Base-by-base conservation (phyloP, 2,888 invertebrate genomes). In the Epirrhoe tristata region DNA sequence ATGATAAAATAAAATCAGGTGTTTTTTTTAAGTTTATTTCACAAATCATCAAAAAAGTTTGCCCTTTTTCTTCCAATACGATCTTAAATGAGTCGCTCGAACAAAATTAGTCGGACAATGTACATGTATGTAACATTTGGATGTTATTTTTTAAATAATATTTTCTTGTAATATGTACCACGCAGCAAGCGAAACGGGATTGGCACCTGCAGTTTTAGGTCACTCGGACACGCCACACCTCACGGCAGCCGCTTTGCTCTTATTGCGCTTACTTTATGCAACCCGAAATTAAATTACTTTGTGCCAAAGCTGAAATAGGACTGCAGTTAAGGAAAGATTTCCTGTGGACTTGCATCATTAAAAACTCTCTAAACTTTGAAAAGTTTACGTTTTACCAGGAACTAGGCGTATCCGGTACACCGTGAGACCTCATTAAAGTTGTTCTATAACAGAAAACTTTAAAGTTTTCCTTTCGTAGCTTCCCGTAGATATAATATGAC, bases 141-240 rank as follows among this genome's bases (percentile, higher is more conserved):
- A 34, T 34, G 7, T 7, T 5, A 32, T 34, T 7, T 34, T 34
- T 34, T 34, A 34, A 34, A 34, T 34, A 34, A 36, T 8, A 8
- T 51, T 48, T 54, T 58, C 57, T 61, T 43, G 34, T 63, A n/a
- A 31, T 54, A 63, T 55, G 54, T 43, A 58, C 39, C 48, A 62
- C 54, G 51, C 65, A 70, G 64, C 71, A 66, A 76, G 71, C 75
- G 80, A 74, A 81, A 81, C 80, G 78, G 74, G 77, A 77, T 83
- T 83, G 85, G 84, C 89, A 89, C 87, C 87, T 87, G 85, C 86
- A 86, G 79, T 91, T 89, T 85, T 87, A 91, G 92, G 91, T 92
- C 91, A 92, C 84, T 77, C 84, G 85, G 83, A 81, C 84, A 80
- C 78, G 77, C 80, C 75, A 68, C 74, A 69, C 76, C 57, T 52